Evolutionary conservation across 1,140 invertebrate genomes (phyloP), one percentile per base, ranked within the genome.

Genomic region (Elysia chlorotica): DNA sequence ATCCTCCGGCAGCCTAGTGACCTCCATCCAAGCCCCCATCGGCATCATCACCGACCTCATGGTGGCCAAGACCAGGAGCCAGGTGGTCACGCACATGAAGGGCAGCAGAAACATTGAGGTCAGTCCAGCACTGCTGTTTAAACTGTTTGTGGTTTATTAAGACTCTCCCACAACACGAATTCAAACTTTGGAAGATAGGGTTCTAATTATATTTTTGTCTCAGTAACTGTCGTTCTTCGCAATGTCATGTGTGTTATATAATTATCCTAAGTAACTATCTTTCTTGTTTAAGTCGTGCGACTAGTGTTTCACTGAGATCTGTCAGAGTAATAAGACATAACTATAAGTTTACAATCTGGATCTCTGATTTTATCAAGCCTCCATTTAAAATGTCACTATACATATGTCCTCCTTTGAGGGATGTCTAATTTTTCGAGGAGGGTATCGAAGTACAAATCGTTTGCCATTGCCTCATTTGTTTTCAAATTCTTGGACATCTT

Each of bases 21-120:
- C 76, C 1, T 79, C 75, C 23, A 78, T 87, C n/a, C 81, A 83
- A 65, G 81, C 85, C 31, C 85, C 86, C 28, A 81, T 86, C 31
- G 86, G 86, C 2, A 74, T 86, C 19, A 80, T 87, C 37, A 72
- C 73, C 4, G 35, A 73, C 38, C 71, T 86, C 36, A 30, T 83
- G 28, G 80, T 83, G 28, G 79, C 80, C 19, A 48, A 37, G 17
- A 56, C 78, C 25, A 59, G 75, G 4, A 77, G 71, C 35, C 82
- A 82, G 61, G 65, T 86, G 2, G 71, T 87, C 33, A 86, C 84
- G 2, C 81, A 82, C 48, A 48, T 78, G 5, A 54, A 80, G 25
- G 73, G 73, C 0, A 76, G 78, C 19, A 72, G 53, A 19, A 77
- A 78, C 21, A 76, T 87, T 10, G 83, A 86, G 36, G 79, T 86